These are phyloP conservation scores for Temnothorax nylanderi DNA, from an alignment of 1,140 invertebrate genomes.

Conservation along the genomic window DNA sequence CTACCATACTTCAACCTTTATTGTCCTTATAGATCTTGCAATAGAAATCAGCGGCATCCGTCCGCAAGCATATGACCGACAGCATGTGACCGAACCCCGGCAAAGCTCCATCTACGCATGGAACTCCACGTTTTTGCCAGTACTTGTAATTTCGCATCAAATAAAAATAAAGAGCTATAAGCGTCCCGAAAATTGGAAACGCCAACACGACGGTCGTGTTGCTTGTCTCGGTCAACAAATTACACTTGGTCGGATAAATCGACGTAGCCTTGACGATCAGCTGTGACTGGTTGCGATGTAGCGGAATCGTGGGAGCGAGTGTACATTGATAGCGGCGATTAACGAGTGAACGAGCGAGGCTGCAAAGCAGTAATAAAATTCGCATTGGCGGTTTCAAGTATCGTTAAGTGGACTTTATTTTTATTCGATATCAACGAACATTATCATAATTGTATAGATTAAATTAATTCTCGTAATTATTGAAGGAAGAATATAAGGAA, in stretches of 20 bases:
- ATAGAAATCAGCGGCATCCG: constrained; percentile 47
- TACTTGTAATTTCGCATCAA: constrained; percentile 69
- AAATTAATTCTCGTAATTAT: neutral
- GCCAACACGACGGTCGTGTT: constrained; percentile 71
- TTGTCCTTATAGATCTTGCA: constrained; percentile 64
- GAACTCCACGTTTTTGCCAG: constrained; percentile 83
- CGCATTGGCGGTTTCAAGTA: neutral
- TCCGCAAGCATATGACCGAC: constrained; percentile 75
- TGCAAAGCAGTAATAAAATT: neutral
- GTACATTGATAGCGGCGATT: neutral
- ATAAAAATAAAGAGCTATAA: neutral
- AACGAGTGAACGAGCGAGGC: neutral
- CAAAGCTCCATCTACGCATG: constrained; percentile 71
- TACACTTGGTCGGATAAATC: neutral
- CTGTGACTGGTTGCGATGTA: neutral
- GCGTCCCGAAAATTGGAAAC: neutral
- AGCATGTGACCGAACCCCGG: constrained; percentile 75
- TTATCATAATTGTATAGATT: neutral
- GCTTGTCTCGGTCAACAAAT: neutral
- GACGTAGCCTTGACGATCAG: neutral
- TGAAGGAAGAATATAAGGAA: neutral
- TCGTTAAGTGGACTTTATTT: neutral
- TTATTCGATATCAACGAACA: neutral
- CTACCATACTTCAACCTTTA: constrained; percentile 69
- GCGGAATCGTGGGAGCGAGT: neutral